Evolutionary conservation across 1,140 invertebrate species (phyloP), one percentile per base, ranked within the genome.

Genomic region (Drosophila kepulauana): DNA sequence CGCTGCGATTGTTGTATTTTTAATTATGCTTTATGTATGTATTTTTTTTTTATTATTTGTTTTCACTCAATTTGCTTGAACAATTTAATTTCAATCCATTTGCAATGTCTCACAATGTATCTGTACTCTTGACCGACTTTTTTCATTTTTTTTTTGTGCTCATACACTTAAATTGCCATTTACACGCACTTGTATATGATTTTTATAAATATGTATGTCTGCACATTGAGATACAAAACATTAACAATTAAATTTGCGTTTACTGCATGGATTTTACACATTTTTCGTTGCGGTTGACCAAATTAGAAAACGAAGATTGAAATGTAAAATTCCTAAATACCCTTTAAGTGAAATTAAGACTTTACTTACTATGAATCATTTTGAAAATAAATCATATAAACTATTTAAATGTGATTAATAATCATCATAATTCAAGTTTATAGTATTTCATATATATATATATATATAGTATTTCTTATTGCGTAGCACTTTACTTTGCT

Each of bases 61-160:
- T 84, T 89, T 88, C 73, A 87, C 80, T 88, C 80, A 75, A 88
- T 82, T 86, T 79, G 65, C 76, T 82, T 69, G 68, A 73, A 86
- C 45, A 74, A 79, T 82, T 86, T 87, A 69, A 87, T 87, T 79
- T 87, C 79, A 82, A 79, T 78, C 33, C 69, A 71, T 46, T 38
- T 49, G 52, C 52, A 41, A 41, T 46, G 35, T 16, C 16, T 59
- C 52, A 68, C 45, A 43, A 33, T 65, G 49, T 65, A 33, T 52
- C 35, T 51, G 62, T 65, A 75, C 66, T 78, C 80, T 82, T 82
- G 80, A 82, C 80, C 80, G 80, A 82, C 70, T 75, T 82, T 82
- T 65, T 73, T 48, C 2, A 3, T 20, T 20, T 20, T 20, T 25
- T 25, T 25, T 0, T 20, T 20, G 20, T 0, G 13, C 11, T 35